These are phyloP conservation scores for Melipona bicolor DNA, from an alignment of 2,888 invertebrate genomes.

Conservation along the genomic window DNA sequence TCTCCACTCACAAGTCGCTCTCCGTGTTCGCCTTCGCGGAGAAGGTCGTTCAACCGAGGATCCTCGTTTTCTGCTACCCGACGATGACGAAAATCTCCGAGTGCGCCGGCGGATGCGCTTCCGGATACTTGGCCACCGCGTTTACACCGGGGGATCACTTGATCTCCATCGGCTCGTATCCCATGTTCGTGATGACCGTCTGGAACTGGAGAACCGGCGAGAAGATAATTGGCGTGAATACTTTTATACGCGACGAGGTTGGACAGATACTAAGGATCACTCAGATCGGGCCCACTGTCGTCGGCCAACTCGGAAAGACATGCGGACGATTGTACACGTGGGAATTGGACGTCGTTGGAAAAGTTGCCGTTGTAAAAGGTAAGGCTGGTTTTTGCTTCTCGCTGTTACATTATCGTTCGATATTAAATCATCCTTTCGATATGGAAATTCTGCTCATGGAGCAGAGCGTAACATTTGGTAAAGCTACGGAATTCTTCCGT, in stretches of 20 bases:
- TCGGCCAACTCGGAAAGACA: slow-evolving; percentile 75
- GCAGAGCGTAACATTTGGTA: no score
- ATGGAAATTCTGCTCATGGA: no score
- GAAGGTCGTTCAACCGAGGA: slow-evolving; percentile 87
- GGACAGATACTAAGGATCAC: slow-evolving; percentile 73
- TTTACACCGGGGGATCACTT: slow-evolving; percentile 74
- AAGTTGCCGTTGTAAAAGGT: slow-evolving; percentile 58
- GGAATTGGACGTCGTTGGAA: slow-evolving; percentile 69
- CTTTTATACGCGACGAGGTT: slow-evolving; percentile 70
- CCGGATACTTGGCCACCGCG: slow-evolving; percentile 74
- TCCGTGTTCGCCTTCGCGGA: slow-evolving; percentile 86
- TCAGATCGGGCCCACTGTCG: slow-evolving; percentile 55
- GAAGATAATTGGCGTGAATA: slow-evolving; percentile 83
- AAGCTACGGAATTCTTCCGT: no score
- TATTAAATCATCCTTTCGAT: no score
- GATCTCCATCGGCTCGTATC: slow-evolving; percentile 73
- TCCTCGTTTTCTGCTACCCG: slow-evolving; percentile 88
- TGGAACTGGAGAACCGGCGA: slow-evolving; percentile 90
- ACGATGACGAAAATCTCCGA: slow-evolving; percentile 83
- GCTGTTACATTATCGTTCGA: not conserved
- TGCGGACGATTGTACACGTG: slow-evolving; percentile 76
- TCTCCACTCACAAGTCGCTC: slow-evolving; percentile 78
- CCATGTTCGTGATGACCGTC: slow-evolving; percentile 85
- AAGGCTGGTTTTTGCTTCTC: not conserved
- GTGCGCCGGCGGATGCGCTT: slow-evolving; percentile 66